Evolutionary conservation across 2,797 vertebrate genomes (phyloP).

Genomic region (Tapirus indicus): DNA sequence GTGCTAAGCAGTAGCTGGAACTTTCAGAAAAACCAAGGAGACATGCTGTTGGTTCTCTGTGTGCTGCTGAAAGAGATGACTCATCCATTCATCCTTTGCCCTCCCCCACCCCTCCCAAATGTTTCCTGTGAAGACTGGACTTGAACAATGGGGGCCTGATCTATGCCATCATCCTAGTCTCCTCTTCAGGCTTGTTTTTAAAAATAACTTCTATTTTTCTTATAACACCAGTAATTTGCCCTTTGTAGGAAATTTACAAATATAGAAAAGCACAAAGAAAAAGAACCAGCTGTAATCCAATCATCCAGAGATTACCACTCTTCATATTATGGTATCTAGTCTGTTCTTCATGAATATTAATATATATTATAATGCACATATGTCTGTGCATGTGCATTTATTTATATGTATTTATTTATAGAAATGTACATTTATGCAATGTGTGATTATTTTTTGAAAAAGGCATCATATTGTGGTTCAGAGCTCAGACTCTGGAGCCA

Average conservation of each 20-base stretch:
- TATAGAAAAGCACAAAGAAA: neutral
- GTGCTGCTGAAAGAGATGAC: neutral
- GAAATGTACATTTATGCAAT: neutral
- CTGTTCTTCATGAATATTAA: neutral
- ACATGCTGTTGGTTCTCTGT: neutral
- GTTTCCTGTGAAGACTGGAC: neutral
- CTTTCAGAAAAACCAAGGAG: neutral
- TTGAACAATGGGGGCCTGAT: neutral
- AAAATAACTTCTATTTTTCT: neutral
- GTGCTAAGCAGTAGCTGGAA: neutral
- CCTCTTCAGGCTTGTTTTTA: neutral
- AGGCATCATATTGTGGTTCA: neutral
- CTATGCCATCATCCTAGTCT: neutral
- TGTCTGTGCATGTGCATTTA: neutral
- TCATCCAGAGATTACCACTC: neutral
- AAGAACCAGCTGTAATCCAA: neutral
- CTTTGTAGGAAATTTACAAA: conserved; percentile 1
- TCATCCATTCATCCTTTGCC: neutral
- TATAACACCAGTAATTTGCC: neutral
- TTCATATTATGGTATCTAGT: neutral
- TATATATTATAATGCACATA: neutral
- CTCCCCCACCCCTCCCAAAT: too few relatives aligned
- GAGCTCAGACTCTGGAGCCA: neutral
- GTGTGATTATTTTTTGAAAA: neutral
- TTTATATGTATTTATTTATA: neutral